A percentile compares a stretch with the other conserved stretches of the same genome.
Evolutionary conservation across 2,113 vertebrate genomes (phyloP).

Genomic region (Corydoras maculifer): DNA sequence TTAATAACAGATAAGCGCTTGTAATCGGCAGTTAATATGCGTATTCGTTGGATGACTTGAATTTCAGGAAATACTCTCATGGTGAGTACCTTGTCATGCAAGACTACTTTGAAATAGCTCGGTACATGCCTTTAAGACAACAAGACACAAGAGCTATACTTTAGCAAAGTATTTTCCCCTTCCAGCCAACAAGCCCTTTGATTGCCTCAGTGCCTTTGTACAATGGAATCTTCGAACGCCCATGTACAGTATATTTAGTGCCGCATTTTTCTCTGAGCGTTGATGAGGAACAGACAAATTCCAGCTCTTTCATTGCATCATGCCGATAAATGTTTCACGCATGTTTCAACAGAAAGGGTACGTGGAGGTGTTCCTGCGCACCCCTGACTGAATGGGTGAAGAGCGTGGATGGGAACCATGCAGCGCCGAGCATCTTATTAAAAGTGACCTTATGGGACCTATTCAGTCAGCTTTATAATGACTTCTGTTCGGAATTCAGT

Average conservation of each 20-base stretch:
- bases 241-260: not conserved
- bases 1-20: not conserved
- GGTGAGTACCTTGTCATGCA: slow-evolving; percentile 12
- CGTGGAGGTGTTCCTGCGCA: not conserved
- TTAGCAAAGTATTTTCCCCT: slow-evolving; percentile 5
- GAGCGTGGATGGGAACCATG: too few relatives aligned
- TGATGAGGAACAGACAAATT: slow-evolving; percentile 6
- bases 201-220: slow-evolving; percentile 14
- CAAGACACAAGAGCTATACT: slow-evolving; percentile 16
- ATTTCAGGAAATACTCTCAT: slow-evolving; percentile 3
- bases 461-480: too few relatives aligned
- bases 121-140: not conserved
- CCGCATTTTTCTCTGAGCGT: slow-evolving; percentile 12
- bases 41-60: not conserved
- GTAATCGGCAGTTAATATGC: not conserved
- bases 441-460: too few relatives aligned
- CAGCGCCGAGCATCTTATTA: too few relatives aligned
- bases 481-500: too few relatives aligned
- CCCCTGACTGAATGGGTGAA: too few relatives aligned
- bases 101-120: not conserved
- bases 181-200: slow-evolving; percentile 9
- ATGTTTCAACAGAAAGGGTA: not conserved
- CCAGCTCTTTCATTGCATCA: not conserved
- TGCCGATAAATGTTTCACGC: not conserved
- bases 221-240: slow-evolving; percentile 6